Evolutionary conservation across 2,113 vertebrate species (phyloP), one percentile per base, ranked within the genome.

Genomic region (Vimba vimba): DNA sequence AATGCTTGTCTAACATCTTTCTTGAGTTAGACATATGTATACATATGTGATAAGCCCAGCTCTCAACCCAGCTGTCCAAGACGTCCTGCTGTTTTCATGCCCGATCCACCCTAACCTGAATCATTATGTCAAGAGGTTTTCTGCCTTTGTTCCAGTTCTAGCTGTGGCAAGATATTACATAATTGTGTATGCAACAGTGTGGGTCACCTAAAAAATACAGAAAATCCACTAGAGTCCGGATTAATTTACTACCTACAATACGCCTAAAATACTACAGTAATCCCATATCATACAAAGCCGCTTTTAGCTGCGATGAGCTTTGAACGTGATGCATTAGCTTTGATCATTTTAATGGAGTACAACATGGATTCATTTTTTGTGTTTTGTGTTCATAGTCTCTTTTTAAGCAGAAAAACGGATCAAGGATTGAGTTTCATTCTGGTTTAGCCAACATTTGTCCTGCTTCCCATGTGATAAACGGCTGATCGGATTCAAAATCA

Each of bases 261-360:
- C 62, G 60, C 47, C 62, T 79, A 25, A 71, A 69, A 79, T 79
- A 47, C 47, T 78, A 25, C 76, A 47, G 33, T 86, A 80, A 80
- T 79, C 76, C 84, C n/a, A 86, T 86, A 80, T 86, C 66, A 86
- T 80, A 43, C 77, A 80, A 86, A 86, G 64, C 77, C 15, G 50
- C 66, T 86, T 73, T 86, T 21, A 79, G 52, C 66, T 13, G 1
- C 27, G 11, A 79, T 45, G 52, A 57, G 55, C 82, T 84, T 75
- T 15, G 6, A 84, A 75, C 23, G 36, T 84, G 52, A 47, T 43
- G 82, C 82, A 59, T 84, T 57, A 59, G 50, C 55, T 75, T 75
- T 21, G 6, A 47, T 76, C 71, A n/a, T 75, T 45, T 75, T 60
- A 15, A 71, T 73, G 66, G 47, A 12, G 25, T 27, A 68, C 10